Evolutionary conservation across 2,888 invertebrate species (phyloP), one percentile per base, ranked within the genome.

Genomic region (Leptopilina drosophilae): DNA sequence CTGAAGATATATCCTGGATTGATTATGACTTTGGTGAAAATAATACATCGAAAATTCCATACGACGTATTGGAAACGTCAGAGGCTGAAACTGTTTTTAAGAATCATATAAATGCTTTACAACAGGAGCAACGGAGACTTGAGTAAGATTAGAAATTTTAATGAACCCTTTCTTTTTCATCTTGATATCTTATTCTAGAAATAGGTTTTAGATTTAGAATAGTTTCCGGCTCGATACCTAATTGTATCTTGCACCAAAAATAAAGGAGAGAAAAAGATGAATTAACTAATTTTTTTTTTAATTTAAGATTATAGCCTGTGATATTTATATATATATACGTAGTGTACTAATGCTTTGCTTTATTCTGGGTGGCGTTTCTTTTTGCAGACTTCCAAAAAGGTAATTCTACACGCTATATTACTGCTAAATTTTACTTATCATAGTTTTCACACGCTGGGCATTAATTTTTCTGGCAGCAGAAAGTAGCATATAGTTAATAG

Each of bases 21-120:
- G 96, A 95, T 91, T 95, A 95, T 84, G 94, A 94, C 90, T 93
- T 95, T 84, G 93, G 94, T 69, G 95, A 95, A 84, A 94, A 92
- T 91, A 95, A 93, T 91, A 96, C 96, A 88, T 93, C 94, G 42
- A 95, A 98, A 88, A 97, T 99, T 89, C 98, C 98, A 0, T 97
- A 97, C 91, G 98, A 98, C 91, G 96, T 98, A 80, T 93, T 99
- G 80, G 97, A 97, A 89, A 96, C 97, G 0, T 95, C 96, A 77
- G 98, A 98, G 91, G 98, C 98, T 0, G 98, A 98, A 89, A 96
- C 96, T 5, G 97, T 97, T 20, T 99, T 97, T 92, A 96, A 97
- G 89, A 97, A 97, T 87, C 98, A 97, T 92, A 94, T 98, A 78
- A 98, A 97, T 90, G 96, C 97, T 80, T 94, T 99, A 80, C 97